Conservation (phyloP, 2,113 vertebrate genomes). For the Pseudorhombus dupliciocellatus region DNA sequence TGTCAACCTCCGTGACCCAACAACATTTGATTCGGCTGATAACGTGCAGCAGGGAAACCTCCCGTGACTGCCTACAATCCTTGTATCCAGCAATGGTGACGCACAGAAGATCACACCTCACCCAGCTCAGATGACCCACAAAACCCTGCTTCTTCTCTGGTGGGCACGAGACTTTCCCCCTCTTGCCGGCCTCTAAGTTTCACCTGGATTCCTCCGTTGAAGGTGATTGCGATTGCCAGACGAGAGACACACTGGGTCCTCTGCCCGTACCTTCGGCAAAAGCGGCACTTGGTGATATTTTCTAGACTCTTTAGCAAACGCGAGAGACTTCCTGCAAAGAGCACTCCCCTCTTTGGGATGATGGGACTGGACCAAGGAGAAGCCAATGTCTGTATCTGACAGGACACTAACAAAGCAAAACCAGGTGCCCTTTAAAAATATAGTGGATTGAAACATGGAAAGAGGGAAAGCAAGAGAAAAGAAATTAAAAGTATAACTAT, state of each 20-base stretch:
- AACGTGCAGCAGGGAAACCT: slow-evolving; percentile 85
- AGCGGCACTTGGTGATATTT: slow-evolving; percentile 83
- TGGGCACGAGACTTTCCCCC: slow-evolving; percentile 87
- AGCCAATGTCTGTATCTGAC: slow-evolving; percentile 87
- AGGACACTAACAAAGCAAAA: slow-evolving; percentile 87
- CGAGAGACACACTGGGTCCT: slow-evolving; percentile 69
- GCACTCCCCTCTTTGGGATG: slow-evolving; percentile 84
- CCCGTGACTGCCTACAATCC: slow-evolving; percentile 87
- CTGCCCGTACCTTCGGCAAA: slow-evolving; percentile 76
- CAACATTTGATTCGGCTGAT: slow-evolving; percentile 80
- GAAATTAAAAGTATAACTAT: slow-evolving; percentile 85
- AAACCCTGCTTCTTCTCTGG: slow-evolving; percentile 59
- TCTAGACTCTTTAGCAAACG: slow-evolving; percentile 83
- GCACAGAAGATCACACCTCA: slow-evolving; percentile 88
- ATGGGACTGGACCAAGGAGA: slow-evolving; percentile 89
- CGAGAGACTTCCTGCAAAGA: slow-evolving; percentile 83
- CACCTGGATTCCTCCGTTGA: slow-evolving; percentile 79
- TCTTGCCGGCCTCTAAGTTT: slow-evolving; percentile 86
- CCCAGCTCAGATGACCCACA: slow-evolving; percentile 83
- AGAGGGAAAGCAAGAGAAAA: slow-evolving; percentile 66
- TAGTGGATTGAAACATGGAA: slow-evolving; percentile 69
- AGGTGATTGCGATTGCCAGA: slow-evolving; percentile 68
- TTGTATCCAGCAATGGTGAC: slow-evolving; percentile 88
- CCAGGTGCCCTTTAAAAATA: slow-evolving; percentile 81
- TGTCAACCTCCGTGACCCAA: slow-evolving; percentile 42